Evolutionary conservation across 1,140 invertebrate genomes (phyloP).

Genomic region (Tetramorium simillimum): DNA sequence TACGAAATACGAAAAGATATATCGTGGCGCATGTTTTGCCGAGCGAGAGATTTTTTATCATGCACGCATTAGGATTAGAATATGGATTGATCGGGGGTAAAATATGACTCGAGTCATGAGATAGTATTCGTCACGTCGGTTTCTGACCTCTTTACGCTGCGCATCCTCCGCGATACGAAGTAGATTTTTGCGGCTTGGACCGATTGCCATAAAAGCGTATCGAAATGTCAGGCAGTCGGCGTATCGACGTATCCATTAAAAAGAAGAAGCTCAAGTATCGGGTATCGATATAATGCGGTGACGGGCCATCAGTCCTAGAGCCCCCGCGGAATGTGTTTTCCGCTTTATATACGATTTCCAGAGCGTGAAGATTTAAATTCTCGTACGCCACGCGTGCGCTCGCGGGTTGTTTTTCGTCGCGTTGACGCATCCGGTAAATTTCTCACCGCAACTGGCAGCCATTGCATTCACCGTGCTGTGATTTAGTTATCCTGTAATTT

Average conservation of each 20-base stretch:
- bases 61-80: not conserved
- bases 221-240: constrained; percentile 4
- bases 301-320: constrained; percentile 22
- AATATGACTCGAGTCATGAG: not conserved
- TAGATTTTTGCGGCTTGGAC: constrained; percentile 58
- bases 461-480: constrained; percentile 23
- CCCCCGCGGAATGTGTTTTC: constrained; percentile 8
- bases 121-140: constrained; percentile 39
- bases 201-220: constrained; percentile 69
- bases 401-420: constrained; percentile 17
- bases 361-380: constrained; percentile 1
- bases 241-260: constrained; percentile 69
- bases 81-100: not conserved
- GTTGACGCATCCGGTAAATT: constrained; percentile 26
- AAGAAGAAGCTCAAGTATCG: constrained; percentile 63
- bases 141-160: constrained; percentile 35
- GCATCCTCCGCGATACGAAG: not conserved
- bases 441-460: constrained; percentile 10
- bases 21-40: not conserved
- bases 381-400: not conserved
- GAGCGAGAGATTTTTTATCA: not conserved
- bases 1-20: not conserved
- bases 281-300: constrained; percentile 54
- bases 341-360: constrained; percentile 17
- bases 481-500: constrained; percentile 56